These are phyloP conservation scores for Ceratosolen fusciceps DNA, from an alignment of 1,140 invertebrate genomes.

Conservation along the genomic window DNA sequence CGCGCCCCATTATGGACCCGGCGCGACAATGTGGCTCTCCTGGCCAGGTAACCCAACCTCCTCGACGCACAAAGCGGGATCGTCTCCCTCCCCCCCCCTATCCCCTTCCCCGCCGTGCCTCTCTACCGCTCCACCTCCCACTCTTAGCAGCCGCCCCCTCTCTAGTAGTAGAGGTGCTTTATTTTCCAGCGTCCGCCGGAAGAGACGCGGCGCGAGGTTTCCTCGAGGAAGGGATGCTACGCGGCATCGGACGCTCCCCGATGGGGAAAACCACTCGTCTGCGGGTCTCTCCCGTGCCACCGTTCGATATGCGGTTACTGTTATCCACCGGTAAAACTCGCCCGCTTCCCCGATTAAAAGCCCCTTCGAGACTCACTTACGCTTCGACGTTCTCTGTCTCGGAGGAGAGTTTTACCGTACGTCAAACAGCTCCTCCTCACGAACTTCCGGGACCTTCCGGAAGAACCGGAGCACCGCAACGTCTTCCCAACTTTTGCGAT, in stretches of 20 bases:
- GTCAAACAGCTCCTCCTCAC: too few relatives aligned
- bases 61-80: conserved; percentile 33
- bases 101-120: conserved; percentile 52
- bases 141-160: background rate
- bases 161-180: background rate
- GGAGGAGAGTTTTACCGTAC: too few relatives aligned
- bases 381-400: too few relatives aligned
- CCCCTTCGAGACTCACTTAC: too few relatives aligned
- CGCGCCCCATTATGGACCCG: background rate
- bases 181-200: conserved; percentile 21
- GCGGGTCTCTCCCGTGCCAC: too few relatives aligned
- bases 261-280: background rate
- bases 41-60: conserved; percentile 56
- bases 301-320: too few relatives aligned
- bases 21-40: conserved; percentile 48
- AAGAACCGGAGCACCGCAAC: too few relatives aligned
- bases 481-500: too few relatives aligned
- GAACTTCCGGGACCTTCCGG: too few relatives aligned
- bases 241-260: too few relatives aligned
- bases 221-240: background rate
- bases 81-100: background rate
- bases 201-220: background rate
- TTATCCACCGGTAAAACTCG: too few relatives aligned
- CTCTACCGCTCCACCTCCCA: background rate
- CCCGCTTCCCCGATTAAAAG: too few relatives aligned